Percentiles rank a stretch among this genome's conserved stretches.
Conservation (phyloP, 2,888 invertebrate genomes). For the Julus scandinavius region DNA sequence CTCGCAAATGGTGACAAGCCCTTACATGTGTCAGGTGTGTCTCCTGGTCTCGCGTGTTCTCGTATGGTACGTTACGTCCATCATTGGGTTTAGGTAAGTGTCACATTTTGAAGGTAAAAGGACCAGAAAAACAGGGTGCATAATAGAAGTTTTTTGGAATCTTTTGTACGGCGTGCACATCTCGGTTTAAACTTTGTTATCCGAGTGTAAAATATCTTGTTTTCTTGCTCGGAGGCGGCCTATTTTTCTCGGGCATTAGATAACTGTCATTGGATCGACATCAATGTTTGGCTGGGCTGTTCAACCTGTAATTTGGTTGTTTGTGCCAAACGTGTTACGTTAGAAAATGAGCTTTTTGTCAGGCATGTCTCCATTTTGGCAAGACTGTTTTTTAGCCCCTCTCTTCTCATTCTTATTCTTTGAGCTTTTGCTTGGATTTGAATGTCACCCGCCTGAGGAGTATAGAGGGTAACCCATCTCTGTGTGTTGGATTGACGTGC, state of each 20-base stretch:
- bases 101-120: neutral
- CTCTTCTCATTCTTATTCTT: conserved; percentile 24
- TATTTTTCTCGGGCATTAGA: conserved; percentile 33
- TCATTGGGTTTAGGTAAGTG: neutral
- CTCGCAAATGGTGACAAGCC: neutral
- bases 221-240: conserved; percentile 36
- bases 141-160: conserved; percentile 9
- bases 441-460: conserved; percentile 48
- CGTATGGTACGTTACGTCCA: neutral
- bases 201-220: conserved; percentile 49
- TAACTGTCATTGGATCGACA: conserved; percentile 49
- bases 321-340: conserved; percentile 51
- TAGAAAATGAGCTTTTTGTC: conserved; percentile 48
- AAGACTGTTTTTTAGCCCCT: conserved; percentile 45
- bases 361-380: conserved; percentile 47
- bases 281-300: conserved; percentile 40
- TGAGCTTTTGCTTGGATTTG: conserved; percentile 32
- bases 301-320: conserved; percentile 53
- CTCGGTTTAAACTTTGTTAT: conserved; percentile 20
- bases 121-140: neutral
- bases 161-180: neutral
- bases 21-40: neutral
- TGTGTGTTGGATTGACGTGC: conserved; percentile 48
- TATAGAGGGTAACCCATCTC: conserved; percentile 40
- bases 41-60: neutral